Base-by-base conservation (phyloP, 2,888 invertebrate species). In the Therioaphis trifolii region DNA sequence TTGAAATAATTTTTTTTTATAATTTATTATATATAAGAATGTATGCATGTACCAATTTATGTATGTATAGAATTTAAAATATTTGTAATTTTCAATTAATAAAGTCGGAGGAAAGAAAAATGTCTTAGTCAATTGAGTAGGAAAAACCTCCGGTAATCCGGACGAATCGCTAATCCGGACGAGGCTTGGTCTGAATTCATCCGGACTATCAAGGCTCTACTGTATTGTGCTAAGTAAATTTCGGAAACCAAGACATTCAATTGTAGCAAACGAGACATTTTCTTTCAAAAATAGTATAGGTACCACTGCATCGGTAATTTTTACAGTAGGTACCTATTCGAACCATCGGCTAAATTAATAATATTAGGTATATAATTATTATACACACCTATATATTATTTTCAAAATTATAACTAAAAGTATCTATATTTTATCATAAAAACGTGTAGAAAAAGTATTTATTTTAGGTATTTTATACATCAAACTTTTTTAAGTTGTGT, bases 211-310 rank as follows among this genome's bases (percentile, higher is more conserved):
- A n/a, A n/a, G n/a, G n/a, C n/a, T n/a, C n/a, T n/a, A n/a, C n/a
- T n/a, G n/a, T n/a, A n/a, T n/a, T n/a, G n/a, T 58, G 15, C 21
- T n/a, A n/a, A 75, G 21, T 75, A 75, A 55, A 58, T 75, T 55
- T 40, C 40, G 49, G 35, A 75, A 75, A 55, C 75, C 75, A 55
- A 18, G n/a, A 75, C 35, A 55, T 55, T 75, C 29, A 75, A 75
- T 58, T 52, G 29, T 49, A 29, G n/a, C 35, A 27, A 55, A 75
- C 14, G 75, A 58, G 52, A 55, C 55, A 40, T 49, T 55, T 40
- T 75, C 74, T 75, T 55, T 75, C 55, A 75, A 49, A 75, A 55
- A 52, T 55, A 55, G 55, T 49, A 75, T 58, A 75, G n/a, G n/a
- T n/a, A n/a, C 40, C 35, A 75, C 58, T 75, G 55, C 75, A 75